A percentile compares a stretch with the other conserved stretches of the same genome.
These are phyloP conservation scores for Nannospalax galili DNA, from an alignment of 2,113 vertebrate genomes.

Conservation along the genomic window DNA sequence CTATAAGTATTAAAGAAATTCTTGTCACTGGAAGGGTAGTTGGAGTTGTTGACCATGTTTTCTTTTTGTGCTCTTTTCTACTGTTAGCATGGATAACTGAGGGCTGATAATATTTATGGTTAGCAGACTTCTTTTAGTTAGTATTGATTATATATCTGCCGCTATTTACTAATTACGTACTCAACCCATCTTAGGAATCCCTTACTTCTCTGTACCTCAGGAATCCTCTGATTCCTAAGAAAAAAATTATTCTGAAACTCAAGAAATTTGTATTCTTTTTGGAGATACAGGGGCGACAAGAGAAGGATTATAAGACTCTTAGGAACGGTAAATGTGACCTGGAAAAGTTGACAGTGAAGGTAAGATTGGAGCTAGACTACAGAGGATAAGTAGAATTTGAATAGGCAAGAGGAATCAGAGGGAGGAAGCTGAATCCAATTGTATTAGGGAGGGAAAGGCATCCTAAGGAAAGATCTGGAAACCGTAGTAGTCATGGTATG, in stretches of 20 bases:
- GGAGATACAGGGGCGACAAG: background rate
- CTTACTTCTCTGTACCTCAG: background rate
- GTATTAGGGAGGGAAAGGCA: background rate
- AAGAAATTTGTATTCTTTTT: slow-evolving; percentile 29
- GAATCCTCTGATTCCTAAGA: background rate
- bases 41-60: background rate
- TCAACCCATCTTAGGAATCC: background rate
- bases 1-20: no score
- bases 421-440: background rate
- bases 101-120: background rate
- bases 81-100: background rate
- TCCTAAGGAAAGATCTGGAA: background rate
- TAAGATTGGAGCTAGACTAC: background rate
- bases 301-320: background rate
- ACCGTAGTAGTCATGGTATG: background rate
- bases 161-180: background rate
- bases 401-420: background rate
- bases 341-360: background rate
- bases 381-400: background rate
- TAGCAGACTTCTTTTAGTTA: background rate
- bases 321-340: background rate
- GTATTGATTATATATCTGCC: slow-evolving; percentile 19
- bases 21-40: background rate
- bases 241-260: slow-evolving; percentile 35
- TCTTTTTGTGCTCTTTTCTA: background rate